Conservation (phyloP, 2,113 vertebrate genomes). For the Peucedramus taeniatus region DNA sequence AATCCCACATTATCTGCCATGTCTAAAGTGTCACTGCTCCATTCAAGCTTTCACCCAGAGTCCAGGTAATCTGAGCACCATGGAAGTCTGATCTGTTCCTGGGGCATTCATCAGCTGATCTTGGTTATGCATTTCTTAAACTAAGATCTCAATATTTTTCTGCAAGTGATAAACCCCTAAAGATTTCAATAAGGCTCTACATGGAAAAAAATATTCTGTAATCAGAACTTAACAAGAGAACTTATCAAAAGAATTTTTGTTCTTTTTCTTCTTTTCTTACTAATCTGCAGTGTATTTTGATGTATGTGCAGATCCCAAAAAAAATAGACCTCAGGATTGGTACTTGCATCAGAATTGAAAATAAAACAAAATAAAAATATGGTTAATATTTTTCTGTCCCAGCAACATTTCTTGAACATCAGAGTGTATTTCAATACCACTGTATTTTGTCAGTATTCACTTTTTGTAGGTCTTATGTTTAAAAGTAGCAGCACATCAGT, state of each 20-base stretch:
- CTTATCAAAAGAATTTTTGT: too few relatives aligned
- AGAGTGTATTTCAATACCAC: neutral
- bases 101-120: accelerated
- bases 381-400: neutral
- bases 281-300: neutral
- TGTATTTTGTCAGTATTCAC: neutral
- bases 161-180: neutral
- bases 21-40: neutral
- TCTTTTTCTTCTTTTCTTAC: neutral
- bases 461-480: neutral
- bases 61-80: accelerated
- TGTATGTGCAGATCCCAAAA: neutral
- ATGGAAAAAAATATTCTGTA: neutral
- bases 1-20: neutral
- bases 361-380: neutral
- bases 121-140: neutral
- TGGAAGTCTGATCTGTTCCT: neutral
- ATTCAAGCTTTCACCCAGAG: neutral
- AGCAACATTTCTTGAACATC: neutral
- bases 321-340: neutral
- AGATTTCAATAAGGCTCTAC: neutral
- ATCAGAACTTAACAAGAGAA: neutral
- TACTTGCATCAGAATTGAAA: neutral
- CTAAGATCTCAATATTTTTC: neutral
- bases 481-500: neutral